phyloP scores from a whole-genome alignment of 2,113 vertebrate genomes.

The Gambusia holbrooki region DNA sequence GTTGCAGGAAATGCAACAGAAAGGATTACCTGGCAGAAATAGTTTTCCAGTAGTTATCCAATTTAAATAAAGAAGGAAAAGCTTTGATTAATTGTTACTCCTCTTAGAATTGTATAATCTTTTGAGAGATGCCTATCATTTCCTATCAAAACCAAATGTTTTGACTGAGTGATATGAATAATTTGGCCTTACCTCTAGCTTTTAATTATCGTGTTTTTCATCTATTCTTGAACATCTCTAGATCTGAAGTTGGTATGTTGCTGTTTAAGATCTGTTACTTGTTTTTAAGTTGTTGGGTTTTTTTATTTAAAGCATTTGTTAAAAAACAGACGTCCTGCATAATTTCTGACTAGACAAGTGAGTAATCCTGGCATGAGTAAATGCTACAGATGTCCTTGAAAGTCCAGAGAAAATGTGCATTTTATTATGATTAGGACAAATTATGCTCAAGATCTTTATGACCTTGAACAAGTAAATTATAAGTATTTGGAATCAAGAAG shows the following conservation, averaged over 20 bases:
- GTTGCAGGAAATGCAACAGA: neutral
- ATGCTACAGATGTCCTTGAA: slow-evolving; percentile 9
- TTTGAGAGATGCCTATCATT: too few species aligned
- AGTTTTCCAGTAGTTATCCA: neutral
- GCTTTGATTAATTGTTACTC: too few species aligned
- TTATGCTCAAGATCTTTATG: neutral
- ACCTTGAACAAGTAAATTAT: neutral
- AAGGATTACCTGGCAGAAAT: neutral
- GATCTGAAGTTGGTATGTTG: too few species aligned
- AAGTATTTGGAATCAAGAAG: slow-evolving; percentile 4
- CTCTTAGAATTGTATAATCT: too few species aligned
- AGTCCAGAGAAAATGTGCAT: neutral
- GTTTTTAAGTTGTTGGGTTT: too few species aligned
- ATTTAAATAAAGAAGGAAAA: too few species aligned
- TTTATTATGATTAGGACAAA: neutral
- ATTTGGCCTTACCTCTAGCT: too few species aligned
- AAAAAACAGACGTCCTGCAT: slow-evolving; percentile 22
- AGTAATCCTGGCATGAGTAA: slow-evolving; percentile 18
- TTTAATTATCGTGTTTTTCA: too few species aligned
- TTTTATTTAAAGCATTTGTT: slow-evolving; percentile 26
- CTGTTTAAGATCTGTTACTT: too few species aligned
- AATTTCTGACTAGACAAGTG: slow-evolving; percentile 16
- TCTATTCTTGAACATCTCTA: too few species aligned
- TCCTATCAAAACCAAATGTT: too few species aligned
- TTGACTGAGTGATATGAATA: too few species aligned